A percentile compares a stretch with the other conserved stretches of the same genome.
Evolutionary conservation across 2,888 invertebrate genomes (phyloP).

Genomic region (Brachyopa scutellaris): DNA sequence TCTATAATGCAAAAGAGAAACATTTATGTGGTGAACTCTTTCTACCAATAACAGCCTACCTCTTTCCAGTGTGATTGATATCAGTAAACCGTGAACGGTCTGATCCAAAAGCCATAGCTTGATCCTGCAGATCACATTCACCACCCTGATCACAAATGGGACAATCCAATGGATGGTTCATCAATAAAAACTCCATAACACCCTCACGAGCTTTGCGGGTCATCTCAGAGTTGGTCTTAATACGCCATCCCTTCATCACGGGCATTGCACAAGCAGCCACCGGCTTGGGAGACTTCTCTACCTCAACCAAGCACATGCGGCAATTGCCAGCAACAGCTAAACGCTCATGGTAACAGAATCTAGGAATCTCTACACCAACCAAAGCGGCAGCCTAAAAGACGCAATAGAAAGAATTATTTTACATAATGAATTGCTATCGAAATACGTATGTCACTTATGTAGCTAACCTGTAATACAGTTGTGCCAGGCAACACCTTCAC

Average conservation of each 20-base stretch:
- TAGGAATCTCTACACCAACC: slow-evolving; percentile 98
- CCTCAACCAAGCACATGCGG: slow-evolving; percentile 99
- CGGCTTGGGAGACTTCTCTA: slow-evolving; percentile 98
- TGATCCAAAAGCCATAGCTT: slow-evolving; percentile 99
- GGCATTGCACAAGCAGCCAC: slow-evolving; percentile 99
- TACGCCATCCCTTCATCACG: slow-evolving; percentile 99
- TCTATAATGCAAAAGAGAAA: slow-evolving; percentile 81
- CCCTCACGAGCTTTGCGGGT: slow-evolving; percentile 90
- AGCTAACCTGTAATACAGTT: slow-evolving; percentile 94
- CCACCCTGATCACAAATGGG: slow-evolving; percentile 99
- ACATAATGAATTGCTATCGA: not conserved
- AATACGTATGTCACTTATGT: not conserved
- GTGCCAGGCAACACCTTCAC: slow-evolving; percentile 97
- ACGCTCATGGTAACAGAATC: slow-evolving; percentile 99
- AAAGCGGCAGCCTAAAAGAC: slow-evolving; percentile 92
- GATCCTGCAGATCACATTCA: slow-evolving; percentile 97
- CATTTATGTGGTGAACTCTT: too few species aligned
- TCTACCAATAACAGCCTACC: slow-evolving; percentile 82
- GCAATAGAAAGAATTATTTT: not conserved
- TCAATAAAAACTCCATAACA: slow-evolving; percentile 99
- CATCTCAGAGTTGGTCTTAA: slow-evolving; percentile 98
- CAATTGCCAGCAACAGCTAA: slow-evolving; percentile 99
- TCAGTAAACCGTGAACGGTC: slow-evolving; percentile 96
- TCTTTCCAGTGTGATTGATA: slow-evolving; percentile 94
- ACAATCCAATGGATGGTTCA: slow-evolving; percentile 99